Percentiles rank a stretch among this genome's conserved stretches.
Evolutionary conservation across 2,113 vertebrate species (phyloP).

Genomic region (Paradoxurus hermaphroditus): DNA sequence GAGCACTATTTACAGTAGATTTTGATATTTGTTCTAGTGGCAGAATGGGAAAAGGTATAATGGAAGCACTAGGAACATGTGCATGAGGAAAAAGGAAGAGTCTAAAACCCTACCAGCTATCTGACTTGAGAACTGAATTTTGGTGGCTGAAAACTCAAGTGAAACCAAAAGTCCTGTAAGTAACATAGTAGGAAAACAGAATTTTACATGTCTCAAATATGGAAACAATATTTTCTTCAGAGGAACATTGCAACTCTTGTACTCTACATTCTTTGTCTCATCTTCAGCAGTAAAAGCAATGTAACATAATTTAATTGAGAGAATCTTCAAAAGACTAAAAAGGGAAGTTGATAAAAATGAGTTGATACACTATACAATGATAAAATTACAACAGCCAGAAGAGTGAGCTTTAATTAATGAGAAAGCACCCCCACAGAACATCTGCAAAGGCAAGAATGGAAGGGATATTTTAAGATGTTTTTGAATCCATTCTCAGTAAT

Average conservation of each 20-base stretch:
- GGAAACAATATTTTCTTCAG: background rate
- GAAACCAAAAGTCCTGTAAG: background rate
- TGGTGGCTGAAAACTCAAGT: background rate
- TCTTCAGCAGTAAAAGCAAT: too few species aligned
- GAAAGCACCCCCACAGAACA: conserved; percentile 39
- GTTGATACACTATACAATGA: background rate
- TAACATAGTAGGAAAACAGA: background rate
- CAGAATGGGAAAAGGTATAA: background rate
- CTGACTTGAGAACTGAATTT: background rate
- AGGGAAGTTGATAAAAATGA: background rate
- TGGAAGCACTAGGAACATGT: background rate
- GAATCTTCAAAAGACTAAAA: conserved; percentile 1
- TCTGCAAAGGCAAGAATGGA: background rate
- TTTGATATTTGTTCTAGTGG: background rate
- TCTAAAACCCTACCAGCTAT: background rate
- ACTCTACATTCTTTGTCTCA: background rate
- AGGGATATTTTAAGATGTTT: conserved; percentile 34
- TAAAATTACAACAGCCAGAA: background rate
- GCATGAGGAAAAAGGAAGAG: background rate
- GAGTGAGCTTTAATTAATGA: background rate
- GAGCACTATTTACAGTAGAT: background rate
- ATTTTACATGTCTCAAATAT: background rate
- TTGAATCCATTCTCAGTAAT: background rate
- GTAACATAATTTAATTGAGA: too few species aligned
- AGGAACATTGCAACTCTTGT: background rate